These are phyloP conservation scores for Bibio marci DNA, from an alignment of 2,888 invertebrate species.

Conservation along the genomic window DNA sequence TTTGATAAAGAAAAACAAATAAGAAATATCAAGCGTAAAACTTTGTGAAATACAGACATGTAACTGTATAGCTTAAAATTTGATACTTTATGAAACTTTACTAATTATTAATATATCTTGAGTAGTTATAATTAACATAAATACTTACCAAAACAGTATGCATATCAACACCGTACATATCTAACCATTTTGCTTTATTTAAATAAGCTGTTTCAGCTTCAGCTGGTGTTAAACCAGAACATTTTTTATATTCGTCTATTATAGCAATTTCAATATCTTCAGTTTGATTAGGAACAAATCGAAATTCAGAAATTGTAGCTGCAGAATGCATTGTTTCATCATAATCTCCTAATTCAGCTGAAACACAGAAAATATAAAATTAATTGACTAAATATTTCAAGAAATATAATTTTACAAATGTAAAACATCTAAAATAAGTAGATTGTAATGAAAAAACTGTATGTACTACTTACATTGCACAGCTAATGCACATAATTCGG, in stretches of 20 bases:
- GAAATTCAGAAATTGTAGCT: conserved; percentile 95
- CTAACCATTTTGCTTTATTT: conserved; percentile 92
- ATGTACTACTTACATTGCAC: conserved; percentile 88
- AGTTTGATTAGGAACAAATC: conserved; percentile 90
- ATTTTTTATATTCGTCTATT: conserved; percentile 78
- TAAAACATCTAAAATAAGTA: conserved; percentile 2
- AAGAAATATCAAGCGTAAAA: not conserved
- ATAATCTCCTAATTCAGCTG: conserved; percentile 95
- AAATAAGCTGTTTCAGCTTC: conserved; percentile 90
- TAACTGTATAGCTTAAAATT: too few relatives aligned
- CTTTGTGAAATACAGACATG: not conserved
- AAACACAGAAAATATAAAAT: conserved; percentile 6
- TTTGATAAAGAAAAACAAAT: too few relatives aligned
- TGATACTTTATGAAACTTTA: not conserved
- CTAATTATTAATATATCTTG: conserved; percentile 1
- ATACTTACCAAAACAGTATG: conserved; percentile 76
- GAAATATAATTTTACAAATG: conserved; percentile 3
- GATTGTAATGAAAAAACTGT: conserved; percentile 1
- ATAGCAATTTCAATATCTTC: conserved; percentile 93
- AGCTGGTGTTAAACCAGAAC: conserved; percentile 77
- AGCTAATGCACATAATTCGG: conserved; percentile 81
- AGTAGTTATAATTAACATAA: too few relatives aligned
- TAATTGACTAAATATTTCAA: not conserved
- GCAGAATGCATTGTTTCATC: conserved; percentile 83
- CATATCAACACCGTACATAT: conserved; percentile 99